These are phyloP conservation scores for Edolisoma coerulescens DNA, from an alignment of 2,113 vertebrate species.

Conservation along the genomic window DNA sequence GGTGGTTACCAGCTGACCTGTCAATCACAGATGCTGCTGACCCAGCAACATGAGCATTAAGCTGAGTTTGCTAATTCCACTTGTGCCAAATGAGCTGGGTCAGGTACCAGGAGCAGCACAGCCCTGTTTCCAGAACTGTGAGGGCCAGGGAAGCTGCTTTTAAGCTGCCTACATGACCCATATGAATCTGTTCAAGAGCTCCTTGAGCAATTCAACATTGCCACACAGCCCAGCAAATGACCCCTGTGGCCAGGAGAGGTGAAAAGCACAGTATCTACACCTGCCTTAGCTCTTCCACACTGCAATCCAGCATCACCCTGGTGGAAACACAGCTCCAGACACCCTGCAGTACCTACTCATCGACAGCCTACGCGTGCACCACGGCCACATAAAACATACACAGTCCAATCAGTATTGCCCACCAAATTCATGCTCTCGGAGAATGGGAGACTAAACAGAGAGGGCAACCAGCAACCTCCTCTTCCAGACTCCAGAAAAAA, in stretches of 20 bases:
- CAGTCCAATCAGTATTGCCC: too few relatives aligned
- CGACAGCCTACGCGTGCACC: accelerated
- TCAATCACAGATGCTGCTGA: not conserved
- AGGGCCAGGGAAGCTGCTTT: not conserved
- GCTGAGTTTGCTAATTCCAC: not conserved
- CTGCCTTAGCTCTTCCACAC: not conserved
- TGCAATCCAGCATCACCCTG: not conserved
- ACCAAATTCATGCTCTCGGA: not conserved
- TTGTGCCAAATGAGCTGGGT: not conserved
- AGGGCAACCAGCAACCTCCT: not conserved
- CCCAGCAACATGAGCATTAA: not conserved
- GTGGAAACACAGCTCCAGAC: not conserved
- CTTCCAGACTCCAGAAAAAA: not conserved
- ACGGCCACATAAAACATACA: not conserved
- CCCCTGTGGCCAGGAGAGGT: not conserved
- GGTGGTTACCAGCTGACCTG: not conserved
- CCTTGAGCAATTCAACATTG: not conserved
- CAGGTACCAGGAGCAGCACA: not conserved
- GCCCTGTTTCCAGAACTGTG: not conserved
- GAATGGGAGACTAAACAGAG: not conserved
- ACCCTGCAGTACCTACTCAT: not conserved
- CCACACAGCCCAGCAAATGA: not conserved
- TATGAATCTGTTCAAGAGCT: not conserved
- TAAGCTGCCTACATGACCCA: not conserved
- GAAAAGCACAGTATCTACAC: not conserved